Conservation (phyloP, 2,888 invertebrate genomes). For the Ectobius pallidus region DNA sequence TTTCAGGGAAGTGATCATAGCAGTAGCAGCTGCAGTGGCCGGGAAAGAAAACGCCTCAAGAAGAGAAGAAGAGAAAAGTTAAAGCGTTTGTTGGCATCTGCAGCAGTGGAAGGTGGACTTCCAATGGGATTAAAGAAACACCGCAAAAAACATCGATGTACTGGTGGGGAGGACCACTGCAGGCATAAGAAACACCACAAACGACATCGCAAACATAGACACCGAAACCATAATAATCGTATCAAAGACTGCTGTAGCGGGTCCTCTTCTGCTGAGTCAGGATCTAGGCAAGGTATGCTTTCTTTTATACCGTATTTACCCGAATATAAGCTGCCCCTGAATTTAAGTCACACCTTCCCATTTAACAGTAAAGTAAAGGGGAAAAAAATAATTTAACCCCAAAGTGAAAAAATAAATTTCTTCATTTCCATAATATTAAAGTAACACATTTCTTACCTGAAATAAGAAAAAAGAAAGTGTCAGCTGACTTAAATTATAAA, state of each 20-base stretch:
- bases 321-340: too few relatives aligned
- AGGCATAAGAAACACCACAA: slow-evolving; percentile 60
- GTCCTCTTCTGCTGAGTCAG: slow-evolving; percentile 33
- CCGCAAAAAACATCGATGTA: slow-evolving; percentile 72
- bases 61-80: slow-evolving; percentile 68
- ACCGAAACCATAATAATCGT: slow-evolving; percentile 65
- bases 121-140: slow-evolving; percentile 61
- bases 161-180: slow-evolving; percentile 67
- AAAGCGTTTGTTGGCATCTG: slow-evolving; percentile 48
- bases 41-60: slow-evolving; percentile 65
- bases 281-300: slow-evolving; percentile 17
- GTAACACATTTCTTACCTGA: too few relatives aligned
- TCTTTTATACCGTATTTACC: background rate
- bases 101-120: slow-evolving; percentile 13
- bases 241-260: slow-evolving; percentile 36
- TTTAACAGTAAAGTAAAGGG: too few relatives aligned
- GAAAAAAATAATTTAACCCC: too few relatives aligned
- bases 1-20: slow-evolving; percentile 14
- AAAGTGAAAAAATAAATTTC: too few relatives aligned
- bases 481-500: too few relatives aligned
- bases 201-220: slow-evolving; percentile 73
- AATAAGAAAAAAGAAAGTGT: too few relatives aligned
- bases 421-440: too few relatives aligned
- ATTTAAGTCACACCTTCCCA: too few relatives aligned
- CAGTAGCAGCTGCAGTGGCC: slow-evolving; percentile 32